Conservation (phyloP, 2,797 vertebrate species). For the Botia kubotai region DNA sequence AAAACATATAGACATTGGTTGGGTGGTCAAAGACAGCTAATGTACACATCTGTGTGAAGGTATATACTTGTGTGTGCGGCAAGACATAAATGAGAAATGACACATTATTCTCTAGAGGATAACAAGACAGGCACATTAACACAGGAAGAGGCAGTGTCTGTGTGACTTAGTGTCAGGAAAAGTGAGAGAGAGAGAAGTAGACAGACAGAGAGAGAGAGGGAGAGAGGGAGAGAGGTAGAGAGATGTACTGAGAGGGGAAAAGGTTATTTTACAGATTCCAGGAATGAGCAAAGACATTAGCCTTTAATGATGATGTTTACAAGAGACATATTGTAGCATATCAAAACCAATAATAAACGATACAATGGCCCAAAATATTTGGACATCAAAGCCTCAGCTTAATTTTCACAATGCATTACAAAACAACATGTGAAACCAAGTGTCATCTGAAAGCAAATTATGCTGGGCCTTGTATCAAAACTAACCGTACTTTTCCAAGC, state of each 20-base stretch:
- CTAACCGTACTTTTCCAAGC: neutral
- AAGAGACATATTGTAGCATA: neutral
- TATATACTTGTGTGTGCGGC: neutral
- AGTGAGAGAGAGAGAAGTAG: neutral
- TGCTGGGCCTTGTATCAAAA: neutral
- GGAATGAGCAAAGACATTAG: constrained; percentile 23
- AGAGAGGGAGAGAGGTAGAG: neutral
- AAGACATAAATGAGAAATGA: constrained; percentile 17
- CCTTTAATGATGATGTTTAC: neutral
- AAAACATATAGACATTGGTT: neutral
- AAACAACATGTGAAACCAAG: neutral
- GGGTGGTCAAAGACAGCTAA: neutral
- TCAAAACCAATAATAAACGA: neutral
- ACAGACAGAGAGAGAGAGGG: neutral
- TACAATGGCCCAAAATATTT: neutral
- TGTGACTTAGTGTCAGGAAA: constrained; percentile 18
- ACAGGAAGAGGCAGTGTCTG: constrained; percentile 7
- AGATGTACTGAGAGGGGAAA: neutral
- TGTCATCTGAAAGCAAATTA: neutral
- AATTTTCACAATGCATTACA: neutral
- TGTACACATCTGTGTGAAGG: neutral
- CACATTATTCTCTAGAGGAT: constrained; percentile 25
- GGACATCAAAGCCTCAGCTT: neutral
- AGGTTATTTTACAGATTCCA: constrained; percentile 1
- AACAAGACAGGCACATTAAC: constrained; percentile 33